A percentile compares a stretch with the other conserved stretches of the same genome.
Evolutionary conservation across 2,888 invertebrate species (phyloP).

Genomic region (Clivina fossor): DNA sequence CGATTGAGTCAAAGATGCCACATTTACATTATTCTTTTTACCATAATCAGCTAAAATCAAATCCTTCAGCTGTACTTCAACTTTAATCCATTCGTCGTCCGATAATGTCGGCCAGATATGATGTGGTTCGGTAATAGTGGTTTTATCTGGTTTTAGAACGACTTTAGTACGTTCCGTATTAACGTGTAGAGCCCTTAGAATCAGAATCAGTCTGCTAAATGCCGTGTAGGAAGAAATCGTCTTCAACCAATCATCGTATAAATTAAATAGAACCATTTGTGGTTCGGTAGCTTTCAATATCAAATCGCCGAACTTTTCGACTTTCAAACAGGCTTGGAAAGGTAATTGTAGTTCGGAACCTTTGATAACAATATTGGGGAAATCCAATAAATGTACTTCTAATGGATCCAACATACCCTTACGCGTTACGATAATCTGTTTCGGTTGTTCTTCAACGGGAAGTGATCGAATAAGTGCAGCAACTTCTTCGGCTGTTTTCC

Average conservation of each 20-base stretch:
- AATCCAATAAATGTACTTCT: constrained; percentile 98
- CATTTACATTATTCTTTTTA: constrained; percentile 99
- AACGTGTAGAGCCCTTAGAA: constrained; percentile 94
- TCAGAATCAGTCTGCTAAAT: constrained; percentile 95
- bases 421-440: constrained; percentile 98
- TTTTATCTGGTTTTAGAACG: constrained; percentile 97
- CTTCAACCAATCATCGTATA: constrained; percentile 99
- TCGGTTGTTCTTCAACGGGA: constrained; percentile 99
- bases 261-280: constrained; percentile 99
- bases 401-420: constrained; percentile 99
- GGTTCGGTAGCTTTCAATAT: constrained; percentile 99
- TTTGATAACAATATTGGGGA: constrained; percentile 99
- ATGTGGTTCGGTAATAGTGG: constrained; percentile 97
- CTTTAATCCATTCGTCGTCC: constrained; percentile 99
- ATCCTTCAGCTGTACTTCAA: constrained; percentile 97
- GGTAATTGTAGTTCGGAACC: constrained; percentile 98
- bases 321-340: constrained; percentile 98
- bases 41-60: constrained; percentile 98
- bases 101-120: constrained; percentile 99
- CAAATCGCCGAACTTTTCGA: constrained; percentile 98
- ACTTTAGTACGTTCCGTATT: constrained; percentile 99
- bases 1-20: constrained; percentile 97
- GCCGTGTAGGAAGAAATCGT: constrained; percentile 99
- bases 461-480: constrained; percentile 97
- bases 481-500: constrained; percentile 99